Evolutionary conservation across 2,113 vertebrate genomes (phyloP), one percentile per base, ranked within the genome.

Genomic region (Bettongia penicillata): DNA sequence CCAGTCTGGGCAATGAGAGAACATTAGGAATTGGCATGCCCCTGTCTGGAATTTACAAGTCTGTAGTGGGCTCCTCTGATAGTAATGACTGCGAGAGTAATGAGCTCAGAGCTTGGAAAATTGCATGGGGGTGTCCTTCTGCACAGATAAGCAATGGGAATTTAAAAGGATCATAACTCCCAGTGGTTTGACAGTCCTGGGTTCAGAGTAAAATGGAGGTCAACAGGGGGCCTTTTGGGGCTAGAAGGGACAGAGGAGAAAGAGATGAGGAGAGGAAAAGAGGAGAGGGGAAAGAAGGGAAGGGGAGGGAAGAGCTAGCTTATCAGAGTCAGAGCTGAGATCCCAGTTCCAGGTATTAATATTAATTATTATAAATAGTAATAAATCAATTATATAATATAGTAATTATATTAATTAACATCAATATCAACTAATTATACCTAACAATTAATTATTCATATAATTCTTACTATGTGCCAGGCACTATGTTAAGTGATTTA

Each of bases 111-210:
- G 90, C 57, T 57, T 97, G 96, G 91, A 96, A 95, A 93, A 96
- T 23, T 92, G 93, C 96, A 97, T 53, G 37, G 97, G 94, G 97
- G 94, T 97, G 98, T 94, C 90, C 95, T 97, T 97, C 95, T 95
- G 94, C 97, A 91, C 43, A 97, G 97, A 97, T 57, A 92, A 98
- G 93, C 95, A 95, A 95, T 93, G 31, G 31, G 94, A 97, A 95
- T 96, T 96, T 96, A 96, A 61, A 94, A 94, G 90, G n/a, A 51
- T 94, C 96, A 95, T 98, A 98, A 98, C 98, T 95, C 97, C 0
- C 50, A 94, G n/a, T 92, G 51, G 50, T 1, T 0, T 94, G 97
- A 51, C 48, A 93, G 90, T 19, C 61, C 68, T 10, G 25, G 89
- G 28, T 0, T 0, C 31, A 92, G 19, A 89, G n/a, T 8, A 9